Conservation (phyloP, 2,888 invertebrate genomes). For the Dexiosoma caninum region DNA sequence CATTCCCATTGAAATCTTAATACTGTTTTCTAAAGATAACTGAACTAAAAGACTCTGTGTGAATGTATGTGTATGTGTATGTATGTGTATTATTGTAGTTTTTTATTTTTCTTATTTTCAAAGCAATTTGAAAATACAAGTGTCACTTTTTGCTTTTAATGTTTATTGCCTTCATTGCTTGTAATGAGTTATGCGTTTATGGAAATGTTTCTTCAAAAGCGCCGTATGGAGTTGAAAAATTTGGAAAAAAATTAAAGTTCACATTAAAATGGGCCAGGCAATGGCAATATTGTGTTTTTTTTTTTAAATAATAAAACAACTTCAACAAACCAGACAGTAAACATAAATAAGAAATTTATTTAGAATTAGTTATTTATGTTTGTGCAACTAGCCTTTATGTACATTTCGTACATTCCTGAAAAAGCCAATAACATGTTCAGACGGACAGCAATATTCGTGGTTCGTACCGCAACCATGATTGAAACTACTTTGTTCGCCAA, state of each 20-base stretch:
- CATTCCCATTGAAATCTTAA: not conserved
- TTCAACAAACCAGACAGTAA: not conserved
- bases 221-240: not conserved
- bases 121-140: not conserved
- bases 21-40: not conserved
- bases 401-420: no score
- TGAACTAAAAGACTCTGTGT: no score
- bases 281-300: not conserved
- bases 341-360: no score
- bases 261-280: not conserved
- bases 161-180: not conserved
- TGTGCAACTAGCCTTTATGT: no score
- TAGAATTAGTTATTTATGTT: no score
- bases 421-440: not conserved
- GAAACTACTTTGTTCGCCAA: no score
- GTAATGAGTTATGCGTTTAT: not conserved
- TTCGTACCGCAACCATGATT: no score
- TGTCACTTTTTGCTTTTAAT: not conserved
- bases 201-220: not conserved
- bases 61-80: not conserved
- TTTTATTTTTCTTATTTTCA: not conserved
- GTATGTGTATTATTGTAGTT: not conserved
- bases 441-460: no score
- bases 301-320: not conserved
- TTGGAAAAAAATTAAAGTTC: not conserved